phyloP scores from a whole-genome alignment of 1,140 invertebrate genomes.

The Drosophila pseudoobscura region DNA sequence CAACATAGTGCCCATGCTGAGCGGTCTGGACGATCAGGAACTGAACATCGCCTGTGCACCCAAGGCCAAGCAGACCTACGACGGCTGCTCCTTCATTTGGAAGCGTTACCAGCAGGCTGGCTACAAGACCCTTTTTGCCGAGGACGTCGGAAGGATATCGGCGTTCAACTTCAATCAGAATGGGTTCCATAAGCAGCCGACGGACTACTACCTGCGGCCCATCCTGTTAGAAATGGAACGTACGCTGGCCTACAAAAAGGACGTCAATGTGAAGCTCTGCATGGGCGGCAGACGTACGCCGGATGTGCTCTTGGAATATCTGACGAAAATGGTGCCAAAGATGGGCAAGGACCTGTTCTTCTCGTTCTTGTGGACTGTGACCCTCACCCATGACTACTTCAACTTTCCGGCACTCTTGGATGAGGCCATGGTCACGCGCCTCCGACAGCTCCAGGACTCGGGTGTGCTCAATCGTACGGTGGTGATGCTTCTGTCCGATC shows the following conservation, averaged over 20 bases:
- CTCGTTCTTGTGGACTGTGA: slow-evolving; percentile 37
- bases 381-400: slow-evolving; percentile 71
- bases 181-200: slow-evolving; percentile 86
- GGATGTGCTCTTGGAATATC: slow-evolving; percentile 82
- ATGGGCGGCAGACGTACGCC: slow-evolving; percentile 83
- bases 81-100: slow-evolving; percentile 92
- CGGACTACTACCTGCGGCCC: slow-evolving; percentile 42
- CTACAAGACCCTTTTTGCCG: slow-evolving; percentile 90
- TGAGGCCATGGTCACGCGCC: slow-evolving; percentile 7
- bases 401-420: slow-evolving; percentile 48
- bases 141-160: slow-evolving; percentile 89
- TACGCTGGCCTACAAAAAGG: slow-evolving; percentile 64
- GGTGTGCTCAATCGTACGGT: slow-evolving; percentile 86
- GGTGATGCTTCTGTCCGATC: slow-evolving; percentile 94
- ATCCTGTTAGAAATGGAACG: slow-evolving; percentile 38
- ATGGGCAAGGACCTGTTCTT: slow-evolving; percentile 29
- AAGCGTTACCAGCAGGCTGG: slow-evolving; percentile 88
- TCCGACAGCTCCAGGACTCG: slow-evolving; percentile 27
- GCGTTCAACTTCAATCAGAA: slow-evolving; percentile 91
- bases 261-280: slow-evolving; percentile 84
- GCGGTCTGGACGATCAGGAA: slow-evolving; percentile 86
- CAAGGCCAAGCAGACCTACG: slow-evolving; percentile 83
- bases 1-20: slow-evolving; percentile 90
- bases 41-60: slow-evolving; percentile 86
- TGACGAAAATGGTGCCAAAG: slow-evolving; percentile 89